Evolutionary conservation across 2,113 vertebrate genomes (phyloP).

Genomic region (Pygoscelis antarcticus): DNA sequence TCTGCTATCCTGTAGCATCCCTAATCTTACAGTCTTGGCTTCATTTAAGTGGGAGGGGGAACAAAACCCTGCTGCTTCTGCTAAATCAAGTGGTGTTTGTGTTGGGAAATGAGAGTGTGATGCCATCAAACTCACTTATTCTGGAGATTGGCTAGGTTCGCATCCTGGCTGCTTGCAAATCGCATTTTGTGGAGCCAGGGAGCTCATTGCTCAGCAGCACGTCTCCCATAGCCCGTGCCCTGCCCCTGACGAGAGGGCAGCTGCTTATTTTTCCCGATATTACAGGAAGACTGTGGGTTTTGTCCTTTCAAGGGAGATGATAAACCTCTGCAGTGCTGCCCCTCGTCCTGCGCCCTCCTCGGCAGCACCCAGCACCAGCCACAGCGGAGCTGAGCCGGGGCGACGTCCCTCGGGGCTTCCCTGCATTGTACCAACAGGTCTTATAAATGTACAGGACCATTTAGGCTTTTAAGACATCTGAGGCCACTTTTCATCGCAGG

Average conservation of each 20-base stretch:
- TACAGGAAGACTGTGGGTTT: not conserved
- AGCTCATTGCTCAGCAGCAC: not conserved
- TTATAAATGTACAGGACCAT: conserved; percentile 76
- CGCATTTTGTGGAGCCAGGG: not conserved
- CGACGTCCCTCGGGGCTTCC: not conserved
- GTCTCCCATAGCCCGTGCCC: not conserved
- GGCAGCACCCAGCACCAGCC: not conserved
- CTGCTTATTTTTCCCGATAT: not conserved
- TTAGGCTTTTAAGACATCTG: conserved; percentile 78
- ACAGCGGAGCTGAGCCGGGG: not conserved
- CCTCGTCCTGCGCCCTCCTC: fast-evolving
- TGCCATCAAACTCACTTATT: conserved; percentile 57
- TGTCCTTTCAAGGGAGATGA: not conserved
- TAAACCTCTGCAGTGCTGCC: not conserved
- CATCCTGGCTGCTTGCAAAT: not conserved
- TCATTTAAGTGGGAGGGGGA: not conserved
- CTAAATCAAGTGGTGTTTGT: conserved; percentile 61
- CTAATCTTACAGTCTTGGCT: conserved; percentile 12
- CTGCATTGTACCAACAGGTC: conserved; percentile 46
- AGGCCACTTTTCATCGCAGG: conserved; percentile 76
- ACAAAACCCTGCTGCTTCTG: conserved; percentile 49
- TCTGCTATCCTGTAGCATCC: conserved; percentile 31
- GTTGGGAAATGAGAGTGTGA: conserved; percentile 57
- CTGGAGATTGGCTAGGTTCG: not conserved
- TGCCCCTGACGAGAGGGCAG: not conserved